Evolutionary conservation across 2,797 vertebrate genomes (phyloP), one percentile per base, ranked within the genome.

Genomic region (Nannoperca australis): DNA sequence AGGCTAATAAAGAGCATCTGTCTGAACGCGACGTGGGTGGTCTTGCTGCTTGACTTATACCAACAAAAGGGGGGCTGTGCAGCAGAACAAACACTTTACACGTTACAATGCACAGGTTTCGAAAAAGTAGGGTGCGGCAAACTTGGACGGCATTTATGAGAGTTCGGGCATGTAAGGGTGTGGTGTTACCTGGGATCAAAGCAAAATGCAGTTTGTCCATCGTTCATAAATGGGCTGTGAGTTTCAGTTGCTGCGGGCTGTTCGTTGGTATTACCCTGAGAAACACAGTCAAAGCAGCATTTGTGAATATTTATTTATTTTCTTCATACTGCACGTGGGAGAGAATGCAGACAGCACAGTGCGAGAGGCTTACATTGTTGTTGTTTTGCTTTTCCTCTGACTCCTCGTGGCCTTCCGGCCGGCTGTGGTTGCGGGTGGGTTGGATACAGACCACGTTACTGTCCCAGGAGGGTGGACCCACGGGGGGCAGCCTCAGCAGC

Each of bases 381-480:
- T 92, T 92, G 66, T 89, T 96, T 67, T 91, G 92, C 79, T 94
- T 93, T 7, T 97, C 96, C 84, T 98, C 97, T 0, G 97, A 93
- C 86, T 99, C 97, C 89, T 99, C 98, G 73, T 97, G 96, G 69
- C 96, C 97, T 50, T 99, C 98, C 18, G 98, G 97, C 3, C 97
- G 95, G 87, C 97, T 98, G 70, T 96, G 96, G 85, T 99, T 98
- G 85, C 98, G 97, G 60, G 97, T 95, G 63, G 98, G 98, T 83
- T 99, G 98, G 89, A 98, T 98, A 74, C 97, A 98, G 80, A 99
- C 98, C 13, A 99, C 98, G 4, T 97, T 97, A 72, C 97, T 97
- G 90, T 98, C 97, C 98, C 97, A 99, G 50, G 97, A 97, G 42
- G 95, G 95, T 3, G 94, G 95, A 83, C 97, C 96, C 59, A 95